phyloP scores from a whole-genome alignment of 2,797 vertebrate genomes.

The Sparidentex hasta region DNA sequence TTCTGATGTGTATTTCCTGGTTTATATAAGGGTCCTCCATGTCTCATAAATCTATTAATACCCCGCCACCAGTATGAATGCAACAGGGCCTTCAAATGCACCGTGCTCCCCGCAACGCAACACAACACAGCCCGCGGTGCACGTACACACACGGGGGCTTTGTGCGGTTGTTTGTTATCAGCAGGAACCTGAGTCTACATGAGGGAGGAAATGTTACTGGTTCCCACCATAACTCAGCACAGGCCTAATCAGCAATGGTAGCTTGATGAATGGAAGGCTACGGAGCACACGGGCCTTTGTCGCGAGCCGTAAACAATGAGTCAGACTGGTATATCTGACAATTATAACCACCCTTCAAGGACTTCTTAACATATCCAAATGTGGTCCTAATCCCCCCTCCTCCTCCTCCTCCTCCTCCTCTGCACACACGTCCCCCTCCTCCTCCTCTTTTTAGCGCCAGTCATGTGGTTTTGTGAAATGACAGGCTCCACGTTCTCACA shows the following conservation, averaged over 20 bases:
- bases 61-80: constrained; percentile 32
- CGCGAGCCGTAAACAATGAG: constrained; percentile 71
- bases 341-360: constrained; percentile 70
- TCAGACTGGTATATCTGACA: constrained; percentile 69
- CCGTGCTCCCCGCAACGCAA: constrained; percentile 25
- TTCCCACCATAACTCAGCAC: constrained; percentile 82
- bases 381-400: constrained; percentile 11
- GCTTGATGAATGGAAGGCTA: constrained; percentile 75
- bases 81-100: constrained; percentile 48
- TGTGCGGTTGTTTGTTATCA: constrained; percentile 77
- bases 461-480: constrained; percentile 77
- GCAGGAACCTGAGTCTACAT: constrained; percentile 75
- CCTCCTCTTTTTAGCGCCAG: constrained; percentile 51
- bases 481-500: constrained; percentile 72
- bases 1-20: constrained; percentile 69
- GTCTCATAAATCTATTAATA: constrained; percentile 76
- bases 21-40: constrained; percentile 68
- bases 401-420: constrained; percentile 20
- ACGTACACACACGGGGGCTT: constrained; percentile 65
- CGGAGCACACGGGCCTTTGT: constrained; percentile 59
- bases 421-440: constrained; percentile 30
- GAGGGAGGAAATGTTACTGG: constrained; percentile 78
- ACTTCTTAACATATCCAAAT: constrained; percentile 64
- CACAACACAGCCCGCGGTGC: constrained; percentile 34
- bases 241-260: constrained; percentile 66